Evolutionary conservation across 2,888 invertebrate genomes (phyloP).

Genomic region (Athripsodes cinereus): DNA sequence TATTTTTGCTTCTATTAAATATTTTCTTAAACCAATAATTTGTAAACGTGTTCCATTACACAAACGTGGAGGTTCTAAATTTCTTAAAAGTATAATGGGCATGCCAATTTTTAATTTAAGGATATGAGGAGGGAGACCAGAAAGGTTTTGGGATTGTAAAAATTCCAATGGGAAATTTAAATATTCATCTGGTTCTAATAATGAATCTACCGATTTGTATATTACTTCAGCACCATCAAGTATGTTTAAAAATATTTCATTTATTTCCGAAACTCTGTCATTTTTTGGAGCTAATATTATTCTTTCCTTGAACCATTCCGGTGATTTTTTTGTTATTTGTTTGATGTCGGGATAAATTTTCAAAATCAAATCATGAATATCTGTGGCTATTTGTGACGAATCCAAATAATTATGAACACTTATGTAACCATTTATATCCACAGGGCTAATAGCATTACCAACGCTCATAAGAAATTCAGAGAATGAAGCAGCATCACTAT

Average conservation of each 20-base stretch:
- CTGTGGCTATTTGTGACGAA: too few species aligned
- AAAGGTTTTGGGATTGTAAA: background rate
- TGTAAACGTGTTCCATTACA: background rate
- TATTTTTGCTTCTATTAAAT: background rate
- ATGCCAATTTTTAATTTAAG: background rate
- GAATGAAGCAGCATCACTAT: too few species aligned
- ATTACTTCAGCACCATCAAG: too few species aligned
- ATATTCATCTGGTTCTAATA: too few species aligned
- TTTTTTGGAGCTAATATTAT: background rate
- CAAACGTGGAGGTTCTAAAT: background rate
- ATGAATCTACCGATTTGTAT: too few species aligned
- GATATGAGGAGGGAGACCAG: background rate
- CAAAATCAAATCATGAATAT: too few species aligned
- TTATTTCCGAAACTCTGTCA: background rate
- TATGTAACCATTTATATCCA: too few species aligned
- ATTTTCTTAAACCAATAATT: background rate
- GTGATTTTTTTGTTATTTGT: background rate
- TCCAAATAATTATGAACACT: too few species aligned
- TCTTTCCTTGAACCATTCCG: background rate
- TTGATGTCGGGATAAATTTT: background rate
- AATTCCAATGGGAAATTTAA: background rate
- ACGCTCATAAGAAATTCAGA: too few species aligned
- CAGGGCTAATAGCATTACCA: too few species aligned
- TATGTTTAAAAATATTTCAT: too few species aligned
- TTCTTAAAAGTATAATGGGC: background rate